Conservation (phyloP, 1,140 invertebrate species). For the Psilanteris sp. region DNA sequence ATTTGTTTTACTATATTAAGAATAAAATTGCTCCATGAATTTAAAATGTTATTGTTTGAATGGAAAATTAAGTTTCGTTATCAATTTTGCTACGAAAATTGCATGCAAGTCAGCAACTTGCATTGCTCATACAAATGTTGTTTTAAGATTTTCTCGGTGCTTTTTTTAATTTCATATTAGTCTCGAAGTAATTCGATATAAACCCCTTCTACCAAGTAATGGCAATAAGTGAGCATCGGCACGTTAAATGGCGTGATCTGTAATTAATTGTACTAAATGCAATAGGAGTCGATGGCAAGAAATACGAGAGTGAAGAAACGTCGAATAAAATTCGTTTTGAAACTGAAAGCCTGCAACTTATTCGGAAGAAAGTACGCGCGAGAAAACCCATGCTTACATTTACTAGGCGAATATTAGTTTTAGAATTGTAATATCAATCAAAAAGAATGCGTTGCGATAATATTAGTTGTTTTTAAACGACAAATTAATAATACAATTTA, state of each 20-base stretch:
- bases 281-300: constrained; percentile 17
- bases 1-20: too few relatives aligned
- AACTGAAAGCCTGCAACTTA: constrained; percentile 4
- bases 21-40: too few relatives aligned
- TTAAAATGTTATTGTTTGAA: too few relatives aligned
- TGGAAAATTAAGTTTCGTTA: too few relatives aligned
- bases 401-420: constrained; percentile 60
- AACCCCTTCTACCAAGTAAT: constrained; percentile 14
- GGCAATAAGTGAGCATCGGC: constrained; percentile 32
- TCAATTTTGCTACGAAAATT: too few relatives aligned
- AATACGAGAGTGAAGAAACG: background rate
- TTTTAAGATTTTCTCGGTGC: constrained; percentile 80
- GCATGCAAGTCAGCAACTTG: too few relatives aligned
- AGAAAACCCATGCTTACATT: constrained; percentile 52
- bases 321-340: constrained; percentile 2
- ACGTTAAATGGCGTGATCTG: constrained; percentile 8
- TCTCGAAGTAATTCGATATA: constrained; percentile 6
- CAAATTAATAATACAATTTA: constrained; percentile 19
- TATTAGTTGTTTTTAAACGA: constrained; percentile 57
- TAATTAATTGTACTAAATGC: constrained; percentile 22
- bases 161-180: too few relatives aligned
- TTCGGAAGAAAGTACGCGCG: constrained; percentile 42
- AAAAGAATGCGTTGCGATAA: constrained; percentile 61
- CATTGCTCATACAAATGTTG: background rate
- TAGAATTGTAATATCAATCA: constrained; percentile 63